Conservation (phyloP, 2,113 vertebrate species). For the Pituophis catenifer region DNA sequence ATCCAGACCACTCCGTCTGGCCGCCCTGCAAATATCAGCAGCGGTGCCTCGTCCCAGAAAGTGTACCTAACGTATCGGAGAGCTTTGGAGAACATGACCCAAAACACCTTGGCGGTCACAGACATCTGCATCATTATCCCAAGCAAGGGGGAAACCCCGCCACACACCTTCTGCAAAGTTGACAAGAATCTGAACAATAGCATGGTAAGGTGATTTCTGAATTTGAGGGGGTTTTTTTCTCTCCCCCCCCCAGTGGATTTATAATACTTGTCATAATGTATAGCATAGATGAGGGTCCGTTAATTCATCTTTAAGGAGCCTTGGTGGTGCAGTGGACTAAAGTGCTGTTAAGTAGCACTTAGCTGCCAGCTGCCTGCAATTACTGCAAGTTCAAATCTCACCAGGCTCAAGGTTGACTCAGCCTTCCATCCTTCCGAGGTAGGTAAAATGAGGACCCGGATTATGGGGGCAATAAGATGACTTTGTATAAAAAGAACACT, state of each 20-base stretch:
- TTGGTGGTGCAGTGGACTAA: too few relatives aligned
- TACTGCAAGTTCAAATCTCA: too few relatives aligned
- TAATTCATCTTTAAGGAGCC: neutral
- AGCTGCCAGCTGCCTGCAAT: too few relatives aligned
- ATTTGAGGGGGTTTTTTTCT: neutral
- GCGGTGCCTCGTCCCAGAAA: slow-evolving; percentile 86
- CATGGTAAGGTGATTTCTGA: slow-evolving; percentile 79
- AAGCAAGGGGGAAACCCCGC: slow-evolving; percentile 93
- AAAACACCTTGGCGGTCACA: slow-evolving; percentile 90
- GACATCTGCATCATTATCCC: slow-evolving; percentile 96
- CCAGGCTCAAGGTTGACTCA: too few relatives aligned
- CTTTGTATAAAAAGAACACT: too few relatives aligned
- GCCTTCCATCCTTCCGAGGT: too few relatives aligned
- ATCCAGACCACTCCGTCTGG: slow-evolving; percentile 92
- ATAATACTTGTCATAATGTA: neutral
- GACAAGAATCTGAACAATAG: slow-evolving; percentile 98
- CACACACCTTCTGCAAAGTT: slow-evolving; percentile 96
- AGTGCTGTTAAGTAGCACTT: too few relatives aligned
- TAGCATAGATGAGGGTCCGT: neutral
- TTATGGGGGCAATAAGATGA: too few relatives aligned
- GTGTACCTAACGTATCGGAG: slow-evolving; percentile 95
- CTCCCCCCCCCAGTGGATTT: neutral
- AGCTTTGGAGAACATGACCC: slow-evolving; percentile 85
- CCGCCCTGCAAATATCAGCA: slow-evolving; percentile 90
- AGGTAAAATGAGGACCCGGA: too few relatives aligned